phyloP scores from a whole-genome alignment of 1,140 invertebrate species.

The Antheraea mylitta region DNA sequence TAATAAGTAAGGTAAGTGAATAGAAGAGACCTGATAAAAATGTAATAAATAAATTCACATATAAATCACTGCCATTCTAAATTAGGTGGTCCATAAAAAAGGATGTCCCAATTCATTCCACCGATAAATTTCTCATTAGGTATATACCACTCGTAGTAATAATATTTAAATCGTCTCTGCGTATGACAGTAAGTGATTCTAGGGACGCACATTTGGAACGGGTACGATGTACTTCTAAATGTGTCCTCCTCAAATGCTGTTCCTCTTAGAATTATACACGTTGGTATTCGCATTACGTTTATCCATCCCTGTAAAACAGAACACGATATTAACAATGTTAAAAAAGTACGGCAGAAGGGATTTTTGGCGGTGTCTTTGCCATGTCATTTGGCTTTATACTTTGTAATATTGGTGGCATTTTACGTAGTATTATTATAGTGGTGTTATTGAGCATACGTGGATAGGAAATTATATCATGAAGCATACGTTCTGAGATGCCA shows the following conservation, averaged over 20 bases:
- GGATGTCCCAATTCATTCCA: conserved; percentile 56
- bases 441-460: too few relatives aligned
- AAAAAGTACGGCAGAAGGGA: too few relatives aligned
- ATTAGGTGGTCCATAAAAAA: conserved; percentile 44
- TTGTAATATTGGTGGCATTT: too few relatives aligned
- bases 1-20: too few relatives aligned
- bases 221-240: conserved; percentile 41
- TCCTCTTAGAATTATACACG: conserved; percentile 49
- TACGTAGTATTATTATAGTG: too few relatives aligned
- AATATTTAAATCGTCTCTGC: conserved; percentile 41
- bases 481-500: too few relatives aligned
- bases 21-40: too few relatives aligned
- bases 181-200: conserved; percentile 48
- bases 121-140: conserved; percentile 35
- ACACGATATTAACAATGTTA: too few relatives aligned
- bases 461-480: too few relatives aligned
- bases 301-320: conserved; percentile 32
- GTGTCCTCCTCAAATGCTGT: conserved; percentile 33
- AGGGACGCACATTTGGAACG: conserved; percentile 54
- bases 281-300: conserved; percentile 43
- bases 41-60: background rate
- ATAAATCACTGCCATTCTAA: conserved; percentile 33
- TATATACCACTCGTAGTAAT: conserved; percentile 57
- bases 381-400: too few relatives aligned
- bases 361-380: too few relatives aligned